phyloP scores from a whole-genome alignment of 1,140 invertebrate species.

The Bombus cullumanus region DNA sequence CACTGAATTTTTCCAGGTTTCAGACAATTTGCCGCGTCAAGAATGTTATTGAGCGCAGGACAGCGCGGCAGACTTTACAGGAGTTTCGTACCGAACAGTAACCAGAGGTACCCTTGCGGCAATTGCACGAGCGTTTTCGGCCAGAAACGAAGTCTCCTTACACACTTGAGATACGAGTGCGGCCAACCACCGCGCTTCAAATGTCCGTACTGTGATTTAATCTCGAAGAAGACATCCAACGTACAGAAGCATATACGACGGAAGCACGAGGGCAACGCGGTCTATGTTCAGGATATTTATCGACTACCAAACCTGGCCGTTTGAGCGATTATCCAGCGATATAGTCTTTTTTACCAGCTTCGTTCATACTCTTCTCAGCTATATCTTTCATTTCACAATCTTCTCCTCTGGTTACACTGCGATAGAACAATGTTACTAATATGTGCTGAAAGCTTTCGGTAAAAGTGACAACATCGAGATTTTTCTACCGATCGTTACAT shows the following conservation, averaged over 20 bases:
- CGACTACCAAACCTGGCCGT: neutral
- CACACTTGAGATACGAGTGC: constrained; percentile 83
- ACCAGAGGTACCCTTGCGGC: constrained; percentile 82
- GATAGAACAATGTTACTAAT: neutral
- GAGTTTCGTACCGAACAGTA: constrained; percentile 43
- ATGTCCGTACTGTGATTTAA: constrained; percentile 81
- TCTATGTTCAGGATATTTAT: constrained; percentile 65
- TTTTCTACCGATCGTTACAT: neutral
- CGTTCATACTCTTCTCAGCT: neutral
- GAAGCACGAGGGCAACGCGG: constrained; percentile 60
- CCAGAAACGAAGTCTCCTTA: constrained; percentile 82
- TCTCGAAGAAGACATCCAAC: constrained; percentile 78
- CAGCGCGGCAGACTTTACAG: constrained; percentile 31
- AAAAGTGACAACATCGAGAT: neutral
- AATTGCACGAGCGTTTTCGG: constrained; percentile 84
- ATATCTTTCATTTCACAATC: neutral
- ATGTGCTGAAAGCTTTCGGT: neutral
- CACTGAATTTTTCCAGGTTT: constrained; percentile 43
- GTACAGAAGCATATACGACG: constrained; percentile 72
- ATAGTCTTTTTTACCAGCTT: neutral
- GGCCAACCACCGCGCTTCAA: constrained; percentile 84
- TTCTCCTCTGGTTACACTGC: neutral
- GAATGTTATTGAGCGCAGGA: constrained; percentile 17
- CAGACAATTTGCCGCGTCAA: constrained; percentile 7
- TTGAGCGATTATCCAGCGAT: neutral